A percentile compares a stretch with the other conserved stretches of the same genome.
phyloP scores from a whole-genome alignment of 2,888 invertebrate genomes.

The Epiperipatus broadwayi region DNA sequence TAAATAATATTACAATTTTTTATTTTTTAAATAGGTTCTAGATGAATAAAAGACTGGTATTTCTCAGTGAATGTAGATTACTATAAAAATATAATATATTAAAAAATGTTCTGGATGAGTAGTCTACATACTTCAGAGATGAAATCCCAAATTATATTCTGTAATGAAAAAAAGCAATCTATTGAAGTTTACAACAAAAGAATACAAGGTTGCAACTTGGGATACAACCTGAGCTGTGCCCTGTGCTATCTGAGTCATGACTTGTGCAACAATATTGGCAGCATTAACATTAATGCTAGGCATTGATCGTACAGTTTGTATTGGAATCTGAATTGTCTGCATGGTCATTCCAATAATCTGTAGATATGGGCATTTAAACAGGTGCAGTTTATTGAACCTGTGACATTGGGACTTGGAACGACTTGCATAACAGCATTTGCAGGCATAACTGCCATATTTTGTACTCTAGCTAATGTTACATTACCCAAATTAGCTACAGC shows the following conservation, averaged over 20 bases:
- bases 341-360: constrained; percentile 77
- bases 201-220: no score
- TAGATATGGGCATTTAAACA: constrained; percentile 74
- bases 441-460: constrained; percentile 49
- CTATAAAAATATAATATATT: no score
- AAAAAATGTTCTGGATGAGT: no score
- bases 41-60: no score
- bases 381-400: constrained; percentile 49
- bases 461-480: constrained; percentile 30
- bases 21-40: no score
- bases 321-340: constrained; percentile 82
- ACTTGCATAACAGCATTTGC: constrained; percentile 32
- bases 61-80: no score
- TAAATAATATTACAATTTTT: no score
- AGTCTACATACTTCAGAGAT: no score
- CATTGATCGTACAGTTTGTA: constrained; percentile 46
- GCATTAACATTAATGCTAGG: constrained; percentile 40
- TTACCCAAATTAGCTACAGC: constrained; percentile 16
- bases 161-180: no score
- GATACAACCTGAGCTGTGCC: constrained; percentile 19
- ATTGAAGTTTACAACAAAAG: no score
- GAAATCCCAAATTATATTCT: no score
- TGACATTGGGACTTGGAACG: constrained; percentile 44
- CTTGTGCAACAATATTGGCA: no score
- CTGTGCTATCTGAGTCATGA: constrained; percentile 16